Conservation (phyloP, 1,140 invertebrate genomes). For the Himalopsyche phryganea region DNA sequence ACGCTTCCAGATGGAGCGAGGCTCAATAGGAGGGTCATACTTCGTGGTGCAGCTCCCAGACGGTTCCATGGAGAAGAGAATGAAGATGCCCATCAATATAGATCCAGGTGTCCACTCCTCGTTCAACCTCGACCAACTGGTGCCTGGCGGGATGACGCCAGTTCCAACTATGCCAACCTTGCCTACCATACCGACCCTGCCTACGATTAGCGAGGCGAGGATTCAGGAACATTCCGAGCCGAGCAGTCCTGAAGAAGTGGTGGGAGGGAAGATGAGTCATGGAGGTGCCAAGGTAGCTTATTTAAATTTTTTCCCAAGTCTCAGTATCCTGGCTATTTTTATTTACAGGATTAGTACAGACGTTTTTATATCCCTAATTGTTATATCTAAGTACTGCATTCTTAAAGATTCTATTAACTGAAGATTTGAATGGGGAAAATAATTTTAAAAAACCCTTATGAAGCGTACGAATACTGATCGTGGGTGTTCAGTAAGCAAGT, state of each 20-base stretch:
- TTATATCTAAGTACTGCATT: too few relatives aligned
- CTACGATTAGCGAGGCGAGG: conserved; percentile 82
- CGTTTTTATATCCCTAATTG: too few relatives aligned
- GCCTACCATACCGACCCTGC: conserved; percentile 72
- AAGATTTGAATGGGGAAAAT: too few relatives aligned
- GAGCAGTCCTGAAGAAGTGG: background rate
- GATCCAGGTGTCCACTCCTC: conserved; percentile 93
- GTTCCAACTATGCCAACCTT: conserved; percentile 60
- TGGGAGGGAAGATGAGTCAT: too few relatives aligned
- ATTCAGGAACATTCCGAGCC: conserved; percentile 59
- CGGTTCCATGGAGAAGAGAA: conserved; percentile 80
- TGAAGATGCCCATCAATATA: conserved; percentile 82
- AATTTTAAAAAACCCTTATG: too few relatives aligned
- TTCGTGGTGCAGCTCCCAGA: conserved; percentile 88
- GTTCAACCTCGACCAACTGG: conserved; percentile 79
- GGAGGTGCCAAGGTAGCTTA: too few relatives aligned
- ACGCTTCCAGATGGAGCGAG: conserved; percentile 80
- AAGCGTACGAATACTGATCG: too few relatives aligned
- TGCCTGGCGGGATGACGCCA: conserved; percentile 62
- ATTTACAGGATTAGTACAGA: too few relatives aligned
- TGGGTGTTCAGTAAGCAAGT: too few relatives aligned
- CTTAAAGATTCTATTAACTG: too few relatives aligned
- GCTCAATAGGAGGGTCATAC: conserved; percentile 83
- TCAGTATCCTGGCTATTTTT: too few relatives aligned
- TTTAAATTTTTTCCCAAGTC: too few relatives aligned